Conservation (phyloP, 2,113 vertebrate genomes). For the Nasalis larvatus region DNA sequence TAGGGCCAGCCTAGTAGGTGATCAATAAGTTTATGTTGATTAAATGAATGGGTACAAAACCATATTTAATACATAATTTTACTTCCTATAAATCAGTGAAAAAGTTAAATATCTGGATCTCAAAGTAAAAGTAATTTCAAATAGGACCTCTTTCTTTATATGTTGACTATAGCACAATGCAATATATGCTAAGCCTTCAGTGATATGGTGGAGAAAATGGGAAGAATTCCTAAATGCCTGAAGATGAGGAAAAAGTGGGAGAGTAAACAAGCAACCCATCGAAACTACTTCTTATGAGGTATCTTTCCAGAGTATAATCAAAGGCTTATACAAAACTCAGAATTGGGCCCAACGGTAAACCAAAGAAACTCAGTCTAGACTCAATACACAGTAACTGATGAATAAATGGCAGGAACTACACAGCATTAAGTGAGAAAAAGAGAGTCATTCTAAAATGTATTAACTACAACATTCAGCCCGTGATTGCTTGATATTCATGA, state of each 20-base stretch:
- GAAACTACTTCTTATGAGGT: background rate
- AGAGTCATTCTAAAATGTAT: background rate
- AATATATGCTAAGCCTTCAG: background rate
- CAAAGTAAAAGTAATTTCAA: background rate
- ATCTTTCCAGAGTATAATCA: background rate
- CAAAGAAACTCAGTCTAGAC: background rate
- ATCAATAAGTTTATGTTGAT: background rate
- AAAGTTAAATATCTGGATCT: background rate
- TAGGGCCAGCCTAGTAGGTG: background rate
- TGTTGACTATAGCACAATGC: background rate
- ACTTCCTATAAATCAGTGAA: background rate
- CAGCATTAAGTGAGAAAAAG: background rate
- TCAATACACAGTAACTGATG: accelerated
- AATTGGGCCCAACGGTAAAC: background rate
- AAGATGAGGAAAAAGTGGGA: background rate
- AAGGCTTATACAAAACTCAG: background rate
- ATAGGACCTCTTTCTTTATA: background rate
- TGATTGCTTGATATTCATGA: background rate
- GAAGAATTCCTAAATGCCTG: background rate
- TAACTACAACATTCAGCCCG: background rate
- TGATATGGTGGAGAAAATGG: background rate
- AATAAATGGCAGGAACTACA: background rate
- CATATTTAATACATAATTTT: background rate
- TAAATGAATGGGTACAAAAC: background rate
- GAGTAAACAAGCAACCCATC: background rate